Base-by-base conservation (phyloP, 2,888 invertebrate genomes). In the Erpobdella octoculata region DNA sequence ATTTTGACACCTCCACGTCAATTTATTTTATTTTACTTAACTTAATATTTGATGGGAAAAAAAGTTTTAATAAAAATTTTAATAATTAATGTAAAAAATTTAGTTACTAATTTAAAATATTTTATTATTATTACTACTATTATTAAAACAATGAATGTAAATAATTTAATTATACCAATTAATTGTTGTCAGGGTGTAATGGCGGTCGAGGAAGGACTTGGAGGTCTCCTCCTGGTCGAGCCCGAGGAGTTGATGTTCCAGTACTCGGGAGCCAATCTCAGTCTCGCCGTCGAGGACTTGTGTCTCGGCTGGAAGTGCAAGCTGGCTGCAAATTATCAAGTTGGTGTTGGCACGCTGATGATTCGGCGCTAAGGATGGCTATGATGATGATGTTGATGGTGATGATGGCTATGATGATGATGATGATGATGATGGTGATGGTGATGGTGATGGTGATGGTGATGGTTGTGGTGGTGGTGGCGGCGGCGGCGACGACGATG, bases 261-360 rank as follows among this genome's bases (percentile, higher is more conserved):
- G 83, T 91, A 94, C 82, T 91, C 90, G 79, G 92, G 91, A 53
- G 91, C 91, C 70, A 90, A 91, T 81, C 86, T 97, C 68, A 92
- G 92, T 83, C 87, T 96, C 76, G 90, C 90, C 78, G 86, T 97
- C 73, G 92, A 93, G 78, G 91, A 92, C 77, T 87, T 93, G n/a
- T 90, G 91, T 38, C 87, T 88, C 28, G 93, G 92, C 36, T 95
- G 93, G 93, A 89, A 89, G 78, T 88, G 91, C 76, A 90, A 91
- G 80, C 88, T 90, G 1, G 89, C 90, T 41, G 89, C 90, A 35
- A 90, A 90, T 80, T 91, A 91, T 78, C 81, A 85, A 84, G 86
- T 86, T 72, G 53, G 48, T n/a, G n/a, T n/a, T n/a, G n/a, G 31
- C n/a, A 15, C 37, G 65, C 4, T 35, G 61, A 41, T 38, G 36